Evolutionary conservation across 2,113 vertebrate genomes (phyloP), one percentile per base, ranked within the genome.

Genomic region (Elachura formosa): DNA sequence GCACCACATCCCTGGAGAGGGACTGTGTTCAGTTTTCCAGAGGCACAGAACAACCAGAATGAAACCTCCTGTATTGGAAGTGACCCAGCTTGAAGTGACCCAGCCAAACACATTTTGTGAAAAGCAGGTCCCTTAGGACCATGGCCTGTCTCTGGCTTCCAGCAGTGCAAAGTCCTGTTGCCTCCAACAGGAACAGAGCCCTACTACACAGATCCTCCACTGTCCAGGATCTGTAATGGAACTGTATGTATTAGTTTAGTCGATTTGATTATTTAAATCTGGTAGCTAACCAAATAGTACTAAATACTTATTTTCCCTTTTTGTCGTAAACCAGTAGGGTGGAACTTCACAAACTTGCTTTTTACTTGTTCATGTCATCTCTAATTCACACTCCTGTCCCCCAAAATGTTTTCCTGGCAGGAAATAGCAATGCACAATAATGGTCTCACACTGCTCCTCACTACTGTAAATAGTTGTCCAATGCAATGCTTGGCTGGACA

Each of bases 181-280:
- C 62, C 73, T 72, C 62, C 63, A 85, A 17, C 13, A 58, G 84
- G 76, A 94, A 14, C 49, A 93, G 77, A 82, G 66, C 72, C 91
- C 78, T 46, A 5, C 72, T 55, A 45, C 56, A 61, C n/a, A 68
- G 56, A 83, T 25, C 69, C 80, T 75, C 71, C n/a, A 16, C 46
- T 80, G 26, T 54, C 40, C 80, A 96, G 92, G 59, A 59, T 49
- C 71, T 84, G 54, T 77, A 82, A 66, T 72, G 56, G 59, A 89
- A 49, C 40, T 94, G 84, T 82, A 95, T 66, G 33, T 85, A 87
- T 83, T 95, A 95, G 90, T 76, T 79, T 95, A 91, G 89, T 45
- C 74, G 49, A 77, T 89, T 45, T 87, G 58, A 93, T 87, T 94
- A 87, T 97, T 97, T 96, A 89, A 95, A 89, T 94, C 71, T 87